A percentile compares a stretch with the other conserved stretches of the same genome.
These are phyloP conservation scores for Rhopalosiphum maidis DNA, from an alignment of 1,140 invertebrate genomes.

Conservation along the genomic window DNA sequence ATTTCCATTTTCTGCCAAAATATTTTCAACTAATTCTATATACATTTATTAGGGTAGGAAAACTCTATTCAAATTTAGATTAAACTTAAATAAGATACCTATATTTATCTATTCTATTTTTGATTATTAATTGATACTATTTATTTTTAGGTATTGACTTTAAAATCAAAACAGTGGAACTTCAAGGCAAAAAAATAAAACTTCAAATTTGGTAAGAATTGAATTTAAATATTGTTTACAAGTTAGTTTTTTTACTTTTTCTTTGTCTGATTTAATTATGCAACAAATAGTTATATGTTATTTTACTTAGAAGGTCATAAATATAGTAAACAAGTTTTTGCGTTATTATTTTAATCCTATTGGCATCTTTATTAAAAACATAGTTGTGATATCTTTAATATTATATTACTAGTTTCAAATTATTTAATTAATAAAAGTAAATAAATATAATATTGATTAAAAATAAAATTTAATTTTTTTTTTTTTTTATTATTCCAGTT, in stretches of 20 bases:
- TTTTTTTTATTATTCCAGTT: background rate
- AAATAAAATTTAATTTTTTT: too few species aligned
- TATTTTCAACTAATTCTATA: background rate
- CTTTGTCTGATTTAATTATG: background rate
- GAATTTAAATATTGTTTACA: slow-evolving; percentile 11
- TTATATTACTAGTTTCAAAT: background rate
- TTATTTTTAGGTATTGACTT: slow-evolving; percentile 91
- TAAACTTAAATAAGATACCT: background rate
- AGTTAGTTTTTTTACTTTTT: background rate
- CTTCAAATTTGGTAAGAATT: slow-evolving; percentile 92
- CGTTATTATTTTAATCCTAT: background rate
- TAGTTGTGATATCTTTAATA: background rate
- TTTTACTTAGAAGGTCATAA: slow-evolving; percentile 25
- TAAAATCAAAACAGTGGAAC: slow-evolving; percentile 97
- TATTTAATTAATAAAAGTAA: background rate
- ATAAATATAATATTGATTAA: too few species aligned
- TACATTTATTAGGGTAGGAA: background rate
- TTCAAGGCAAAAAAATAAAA: slow-evolving; percentile 97
- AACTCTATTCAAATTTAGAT: background rate
- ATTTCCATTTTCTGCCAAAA: background rate
- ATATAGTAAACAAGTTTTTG: slow-evolving; percentile 14
- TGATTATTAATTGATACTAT: slow-evolving; percentile 31
- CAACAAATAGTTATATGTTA: background rate
- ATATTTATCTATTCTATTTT: background rate
- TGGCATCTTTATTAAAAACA: background rate